A percentile compares a stretch with the other conserved stretches of the same genome.
Conservation (phyloP, 2,888 invertebrate species). For the Pteria penguin region DNA sequence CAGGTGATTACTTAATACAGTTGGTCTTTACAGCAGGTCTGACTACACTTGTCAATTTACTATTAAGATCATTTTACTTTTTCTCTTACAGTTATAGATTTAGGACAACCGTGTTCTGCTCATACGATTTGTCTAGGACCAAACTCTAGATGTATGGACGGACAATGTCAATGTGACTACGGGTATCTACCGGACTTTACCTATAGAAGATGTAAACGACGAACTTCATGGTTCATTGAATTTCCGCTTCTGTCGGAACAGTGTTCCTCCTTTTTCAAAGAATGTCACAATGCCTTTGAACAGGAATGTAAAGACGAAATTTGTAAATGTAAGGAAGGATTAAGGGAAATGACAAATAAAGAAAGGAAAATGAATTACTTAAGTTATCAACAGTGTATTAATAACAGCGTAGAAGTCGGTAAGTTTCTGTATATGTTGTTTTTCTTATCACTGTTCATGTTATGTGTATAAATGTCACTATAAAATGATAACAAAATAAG, state of each 20-base stretch:
- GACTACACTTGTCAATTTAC: no score
- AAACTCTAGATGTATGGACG: not conserved
- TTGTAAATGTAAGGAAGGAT: constrained; percentile 50
- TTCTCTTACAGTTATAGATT: not conserved
- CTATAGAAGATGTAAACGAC: constrained; percentile 48
- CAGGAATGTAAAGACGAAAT: constrained; percentile 47
- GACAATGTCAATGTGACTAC: not conserved
- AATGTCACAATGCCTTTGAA: constrained; percentile 55
- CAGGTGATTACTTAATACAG: no score
- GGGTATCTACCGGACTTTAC: not conserved
- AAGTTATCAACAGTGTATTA: not conserved
- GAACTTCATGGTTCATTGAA: constrained; percentile 50
- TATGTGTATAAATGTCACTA: no score
- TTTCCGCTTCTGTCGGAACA: constrained; percentile 55
- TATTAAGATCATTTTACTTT: no score
- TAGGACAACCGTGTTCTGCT: not conserved
- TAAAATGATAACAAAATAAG: no score
- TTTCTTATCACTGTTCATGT: no score
- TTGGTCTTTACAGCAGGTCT: no score
- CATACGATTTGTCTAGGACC: not conserved
- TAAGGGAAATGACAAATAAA: constrained; percentile 6
- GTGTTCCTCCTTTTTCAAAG: constrained; percentile 50
- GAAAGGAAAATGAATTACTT: not conserved
- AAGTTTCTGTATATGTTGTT: not conserved
- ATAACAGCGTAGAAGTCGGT: not conserved